Evolutionary conservation across 2,113 vertebrate genomes (phyloP), one percentile per base, ranked within the genome.

Genomic region (Elanus axillaris): DNA sequence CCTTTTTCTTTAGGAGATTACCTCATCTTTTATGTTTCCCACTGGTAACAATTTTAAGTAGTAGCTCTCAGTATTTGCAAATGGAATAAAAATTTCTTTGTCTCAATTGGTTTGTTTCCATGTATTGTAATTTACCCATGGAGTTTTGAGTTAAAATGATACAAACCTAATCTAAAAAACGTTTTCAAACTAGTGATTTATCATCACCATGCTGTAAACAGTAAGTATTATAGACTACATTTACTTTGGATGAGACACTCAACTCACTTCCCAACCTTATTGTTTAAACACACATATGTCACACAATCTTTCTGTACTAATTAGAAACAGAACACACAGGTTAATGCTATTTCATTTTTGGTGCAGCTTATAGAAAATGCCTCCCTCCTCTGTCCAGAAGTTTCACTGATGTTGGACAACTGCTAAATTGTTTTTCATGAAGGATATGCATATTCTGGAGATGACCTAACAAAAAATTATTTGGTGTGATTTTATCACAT

Each of bases 21-120:
- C 80, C 66, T 97, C 94, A 96, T 75, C 78, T 91, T 95, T 94
- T 85, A 93, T 16, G 1, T 91, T 93, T 93, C 93, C 91, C 85
- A 88, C 69, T 92, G 82, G 88, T 40, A 89, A 42, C 76, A 91
- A 56, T 85, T 96, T 89, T 80, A 92, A 94, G 79, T 48, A 84
- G 81, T 13, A 86, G 52, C 10, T 91, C 84, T 91, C 42, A 79
- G 32, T 38, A 86, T 60, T 20, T 88, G 40, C 47, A 90, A 94
- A 95, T 22, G n/a, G 48, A 94, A 97, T 67, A 95, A 81, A 90
- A 92, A 83, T 52, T 17, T 71, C 48, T 72, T 83, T 92, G 81
- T 94, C 72, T 81, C 64, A 38, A 9, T 3, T 66, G 66, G 36
- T 93, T 84, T 73, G 47, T 88, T 94, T 96, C 87, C 67, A 86